A percentile compares a stretch with the other conserved stretches of the same genome.
Evolutionary conservation across 1,140 invertebrate genomes (phyloP).

Genomic region (Drosophila bocqueti): DNA sequence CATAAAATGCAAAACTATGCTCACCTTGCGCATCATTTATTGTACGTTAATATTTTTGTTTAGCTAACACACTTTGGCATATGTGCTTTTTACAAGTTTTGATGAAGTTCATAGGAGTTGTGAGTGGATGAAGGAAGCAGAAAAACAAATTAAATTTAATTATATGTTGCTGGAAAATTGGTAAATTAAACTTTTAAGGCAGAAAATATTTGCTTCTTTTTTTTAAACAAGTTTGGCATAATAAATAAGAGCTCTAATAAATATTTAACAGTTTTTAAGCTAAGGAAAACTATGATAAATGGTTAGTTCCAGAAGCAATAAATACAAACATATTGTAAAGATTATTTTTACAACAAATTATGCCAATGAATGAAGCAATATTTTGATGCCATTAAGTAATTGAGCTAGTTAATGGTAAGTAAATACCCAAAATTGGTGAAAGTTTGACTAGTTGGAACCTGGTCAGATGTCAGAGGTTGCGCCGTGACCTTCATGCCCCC

Average conservation of each 20-base stretch:
- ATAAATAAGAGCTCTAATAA: not conserved
- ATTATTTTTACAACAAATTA: too few species aligned
- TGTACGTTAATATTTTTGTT: conserved; percentile 1
- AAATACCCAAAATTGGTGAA: too few species aligned
- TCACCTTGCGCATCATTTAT: conserved; percentile 6
- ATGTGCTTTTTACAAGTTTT: not conserved
- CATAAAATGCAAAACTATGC: not conserved
- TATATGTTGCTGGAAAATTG: not conserved
- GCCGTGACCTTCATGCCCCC: conserved; percentile 22
- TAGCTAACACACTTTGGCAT: conserved; percentile 10
- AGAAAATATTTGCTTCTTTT: not conserved
- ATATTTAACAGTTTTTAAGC: not conserved
- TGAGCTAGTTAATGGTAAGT: not conserved
- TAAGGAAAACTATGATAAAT: not conserved
- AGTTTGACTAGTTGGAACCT: not conserved
- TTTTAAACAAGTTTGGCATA: not conserved
- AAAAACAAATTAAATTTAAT: not conserved
- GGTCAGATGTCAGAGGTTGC: conserved; percentile 13
- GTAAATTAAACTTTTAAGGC: not conserved
- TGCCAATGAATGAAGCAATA: too few species aligned
- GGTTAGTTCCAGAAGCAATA: not conserved
- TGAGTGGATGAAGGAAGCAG: not conserved
- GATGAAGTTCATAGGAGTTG: not conserved
- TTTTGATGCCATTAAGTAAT: too few species aligned
- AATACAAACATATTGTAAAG: not conserved